Percentiles rank a stretch among this genome's conserved stretches.
phyloP scores from a whole-genome alignment of 2,113 vertebrate species.

The Cephalopholis sonnerati region DNA sequence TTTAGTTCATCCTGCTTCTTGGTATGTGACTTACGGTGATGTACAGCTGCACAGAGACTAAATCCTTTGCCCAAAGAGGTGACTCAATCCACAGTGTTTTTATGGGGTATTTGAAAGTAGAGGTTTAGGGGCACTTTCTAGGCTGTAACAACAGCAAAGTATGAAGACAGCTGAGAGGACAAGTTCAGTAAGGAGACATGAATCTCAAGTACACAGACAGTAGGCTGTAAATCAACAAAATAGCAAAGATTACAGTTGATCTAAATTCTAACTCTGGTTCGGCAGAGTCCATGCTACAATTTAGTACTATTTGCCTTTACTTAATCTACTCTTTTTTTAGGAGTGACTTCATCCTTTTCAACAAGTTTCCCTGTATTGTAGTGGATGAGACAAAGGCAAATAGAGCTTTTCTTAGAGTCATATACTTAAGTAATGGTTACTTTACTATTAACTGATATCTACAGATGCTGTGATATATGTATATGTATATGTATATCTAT shows the following conservation, averaged over 20 bases:
- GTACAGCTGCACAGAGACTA: background rate
- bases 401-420: background rate
- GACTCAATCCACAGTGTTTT: background rate
- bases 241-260: background rate
- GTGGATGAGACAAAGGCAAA: background rate
- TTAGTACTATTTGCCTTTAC: background rate
- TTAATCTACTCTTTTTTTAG: too few species aligned
- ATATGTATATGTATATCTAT: too few species aligned
- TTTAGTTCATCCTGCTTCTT: constrained; percentile 5
- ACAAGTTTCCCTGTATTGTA: background rate
- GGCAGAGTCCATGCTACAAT: background rate
- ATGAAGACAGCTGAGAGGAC: background rate
- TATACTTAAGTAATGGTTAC: background rate
- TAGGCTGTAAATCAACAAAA: background rate
- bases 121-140: too few species aligned
- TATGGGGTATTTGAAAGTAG: background rate
- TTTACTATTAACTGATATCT: background rate
- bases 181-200: too few species aligned
- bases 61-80: background rate
- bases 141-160: background rate
- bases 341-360: background rate
- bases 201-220: too few species aligned
- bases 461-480: too few species aligned
- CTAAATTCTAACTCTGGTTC: background rate
- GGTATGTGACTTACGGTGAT: background rate